A percentile compares a stretch with the other conserved stretches of the same genome.
Conservation (phyloP, 2,113 vertebrate species). For the Rhynchomys soricoides region DNA sequence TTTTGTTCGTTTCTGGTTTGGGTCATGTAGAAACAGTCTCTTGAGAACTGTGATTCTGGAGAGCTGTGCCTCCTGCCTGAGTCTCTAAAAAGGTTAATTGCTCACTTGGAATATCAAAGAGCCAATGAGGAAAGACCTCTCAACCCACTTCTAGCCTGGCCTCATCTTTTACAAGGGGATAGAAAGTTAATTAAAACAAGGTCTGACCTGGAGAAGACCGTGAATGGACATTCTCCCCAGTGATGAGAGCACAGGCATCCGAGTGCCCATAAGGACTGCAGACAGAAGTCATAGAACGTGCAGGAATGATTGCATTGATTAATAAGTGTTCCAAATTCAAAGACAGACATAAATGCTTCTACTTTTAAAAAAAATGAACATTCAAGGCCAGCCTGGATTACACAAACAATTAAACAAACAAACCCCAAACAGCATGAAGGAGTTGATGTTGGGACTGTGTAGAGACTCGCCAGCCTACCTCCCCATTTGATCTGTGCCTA, state of each 20-base stretch:
- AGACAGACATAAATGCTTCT: not conserved
- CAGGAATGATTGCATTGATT: not conserved
- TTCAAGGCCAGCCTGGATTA: not conserved
- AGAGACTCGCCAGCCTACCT: not conserved
- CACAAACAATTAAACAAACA: not conserved
- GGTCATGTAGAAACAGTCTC: not conserved
- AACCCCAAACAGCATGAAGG: not conserved
- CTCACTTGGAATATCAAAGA: not conserved
- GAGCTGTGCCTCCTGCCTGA: too few relatives aligned
- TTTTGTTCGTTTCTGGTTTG: not conserved
- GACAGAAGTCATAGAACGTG: not conserved
- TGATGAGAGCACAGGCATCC: rapidly evolving
- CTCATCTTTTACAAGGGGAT: not conserved
- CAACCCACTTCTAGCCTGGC: not conserved
- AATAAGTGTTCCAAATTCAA: not conserved
- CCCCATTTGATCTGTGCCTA: not conserved
- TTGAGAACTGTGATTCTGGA: not conserved
- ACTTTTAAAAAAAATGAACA: not conserved
- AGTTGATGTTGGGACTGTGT: not conserved
- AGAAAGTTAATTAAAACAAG: not conserved
- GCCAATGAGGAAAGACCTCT: not conserved
- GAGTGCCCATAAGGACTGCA: not conserved
- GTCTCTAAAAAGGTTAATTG: not conserved
- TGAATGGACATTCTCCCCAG: rapidly evolving
- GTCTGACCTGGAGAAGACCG: not conserved